Conservation (phyloP, 1,140 invertebrate species). For the Trichogramma pretiosum region DNA sequence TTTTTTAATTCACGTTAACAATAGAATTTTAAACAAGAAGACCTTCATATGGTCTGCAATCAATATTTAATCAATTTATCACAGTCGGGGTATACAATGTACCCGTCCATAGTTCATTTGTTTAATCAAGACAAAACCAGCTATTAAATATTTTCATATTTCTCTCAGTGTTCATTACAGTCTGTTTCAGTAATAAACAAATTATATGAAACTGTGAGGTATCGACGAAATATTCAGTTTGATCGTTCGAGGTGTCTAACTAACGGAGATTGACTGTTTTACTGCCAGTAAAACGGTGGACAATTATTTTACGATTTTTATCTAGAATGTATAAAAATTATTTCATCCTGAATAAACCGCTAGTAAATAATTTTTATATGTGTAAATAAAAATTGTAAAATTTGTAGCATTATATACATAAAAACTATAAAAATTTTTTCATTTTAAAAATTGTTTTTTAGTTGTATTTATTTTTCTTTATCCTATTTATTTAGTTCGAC, state of each 20-base stretch:
- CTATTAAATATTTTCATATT: no score
- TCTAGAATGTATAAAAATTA: conserved; percentile 20
- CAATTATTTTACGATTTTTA: conserved; percentile 20
- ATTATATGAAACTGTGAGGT: conserved; percentile 1
- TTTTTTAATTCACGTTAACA: no score
- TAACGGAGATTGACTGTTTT: conserved; percentile 15
- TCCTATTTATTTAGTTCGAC: conserved; percentile 3
- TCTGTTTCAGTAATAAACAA: neutral
- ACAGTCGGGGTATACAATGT: no score
- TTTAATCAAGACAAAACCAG: no score
- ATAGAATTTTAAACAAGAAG: no score
- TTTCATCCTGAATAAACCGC: conserved; percentile 10
- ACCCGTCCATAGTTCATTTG: no score
- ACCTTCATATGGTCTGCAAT: no score
- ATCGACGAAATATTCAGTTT: conserved; percentile 3
- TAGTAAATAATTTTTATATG: conserved; percentile 20
- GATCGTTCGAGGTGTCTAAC: conserved; percentile 12
- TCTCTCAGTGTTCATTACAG: neutral
- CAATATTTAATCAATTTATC: no score
- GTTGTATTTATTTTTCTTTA: conserved; percentile 18
- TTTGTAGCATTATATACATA: conserved; percentile 12
- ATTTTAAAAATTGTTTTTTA: conserved; percentile 18
- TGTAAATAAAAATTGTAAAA: conserved; percentile 21
- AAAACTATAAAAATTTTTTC: conserved; percentile 17
- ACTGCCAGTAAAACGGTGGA: neutral